Conservation (phyloP, 2,888 invertebrate species). For the Oligia latruncula region DNA sequence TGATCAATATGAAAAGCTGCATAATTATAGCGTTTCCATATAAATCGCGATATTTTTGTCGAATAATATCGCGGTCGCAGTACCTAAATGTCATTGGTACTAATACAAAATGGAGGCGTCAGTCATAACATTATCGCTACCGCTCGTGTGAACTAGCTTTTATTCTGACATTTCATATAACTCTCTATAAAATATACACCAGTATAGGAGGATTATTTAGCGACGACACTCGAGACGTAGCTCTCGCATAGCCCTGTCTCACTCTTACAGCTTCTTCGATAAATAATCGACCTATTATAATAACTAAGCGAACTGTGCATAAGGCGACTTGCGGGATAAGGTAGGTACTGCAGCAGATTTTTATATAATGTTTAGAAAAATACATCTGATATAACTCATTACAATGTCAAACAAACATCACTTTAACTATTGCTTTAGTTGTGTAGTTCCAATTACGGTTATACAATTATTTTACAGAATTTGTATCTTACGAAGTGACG, state of each 20-base stretch:
- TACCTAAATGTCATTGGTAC: neutral
- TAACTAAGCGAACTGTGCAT: constrained; percentile 8
- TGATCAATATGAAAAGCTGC: neutral
- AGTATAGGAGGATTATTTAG: constrained; percentile 1
- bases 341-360: constrained; percentile 1
- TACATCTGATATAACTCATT: neutral
- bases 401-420: neutral
- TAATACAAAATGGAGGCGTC: neutral
- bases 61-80: neutral
- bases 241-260: neutral
- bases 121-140: neutral
- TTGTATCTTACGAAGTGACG: neutral
- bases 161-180: constrained; percentile 17
- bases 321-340: constrained; percentile 38
- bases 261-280: neutral
- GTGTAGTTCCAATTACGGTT: neutral
- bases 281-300: constrained; percentile 3
- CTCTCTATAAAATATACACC: constrained; percentile 24
- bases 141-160: constrained; percentile 14
- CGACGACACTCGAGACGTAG: neutral
- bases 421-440: constrained; percentile 7
- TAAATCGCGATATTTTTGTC: neutral
- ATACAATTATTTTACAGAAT: neutral
- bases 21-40: too few relatives aligned
- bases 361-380: constrained; percentile 29